Percentiles rank a stretch among this genome's conserved stretches.
Evolutionary conservation across 2,888 invertebrate species (phyloP).

Genomic region (Zaprionus lineosus): DNA sequence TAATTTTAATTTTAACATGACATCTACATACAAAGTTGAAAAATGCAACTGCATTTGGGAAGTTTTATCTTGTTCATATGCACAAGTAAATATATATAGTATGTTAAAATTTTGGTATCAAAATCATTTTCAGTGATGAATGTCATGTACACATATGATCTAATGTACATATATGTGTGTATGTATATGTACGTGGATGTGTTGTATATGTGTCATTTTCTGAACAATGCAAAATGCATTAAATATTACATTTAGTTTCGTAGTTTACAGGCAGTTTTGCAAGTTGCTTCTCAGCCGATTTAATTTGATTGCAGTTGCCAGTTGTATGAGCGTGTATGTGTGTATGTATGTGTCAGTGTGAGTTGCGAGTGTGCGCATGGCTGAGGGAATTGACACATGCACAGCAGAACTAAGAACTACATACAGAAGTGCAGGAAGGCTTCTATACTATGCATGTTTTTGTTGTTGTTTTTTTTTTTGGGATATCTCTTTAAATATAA

Average conservation of each 20-base stretch:
- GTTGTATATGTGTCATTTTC: constrained; percentile 12
- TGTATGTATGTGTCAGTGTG: constrained; percentile 17
- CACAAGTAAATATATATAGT: constrained; percentile 31
- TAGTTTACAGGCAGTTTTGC: constrained; percentile 47
- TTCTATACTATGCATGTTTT: constrained; percentile 35
- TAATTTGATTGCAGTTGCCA: constrained; percentile 34
- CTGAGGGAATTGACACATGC: constrained; percentile 41
- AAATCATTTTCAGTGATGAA: constrained; percentile 43
- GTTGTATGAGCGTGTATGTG: constrained; percentile 6
- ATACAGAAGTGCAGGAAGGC: constrained; percentile 57
- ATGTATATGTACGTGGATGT: constrained; percentile 4
- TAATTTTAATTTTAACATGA: constrained; percentile 47
- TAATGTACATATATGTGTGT: not conserved
- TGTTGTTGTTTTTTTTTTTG: no score
- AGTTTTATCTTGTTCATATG: constrained; percentile 15
- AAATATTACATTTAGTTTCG: constrained; percentile 18
- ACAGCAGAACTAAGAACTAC: constrained; percentile 59
- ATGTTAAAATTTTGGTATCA: constrained; percentile 68
- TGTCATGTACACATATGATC: constrained; percentile 24
- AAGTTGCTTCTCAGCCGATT: constrained; percentile 24
- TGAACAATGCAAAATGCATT: constrained; percentile 16
- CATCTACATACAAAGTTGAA: constrained; percentile 58
- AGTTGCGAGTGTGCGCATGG: constrained; percentile 3
- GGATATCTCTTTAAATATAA: constrained; percentile 12
- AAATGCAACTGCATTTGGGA: constrained; percentile 52